Base-by-base conservation (phyloP, 37 sponge, comb jelly and placozoan genomes). In the Agelas oroides region DNA sequence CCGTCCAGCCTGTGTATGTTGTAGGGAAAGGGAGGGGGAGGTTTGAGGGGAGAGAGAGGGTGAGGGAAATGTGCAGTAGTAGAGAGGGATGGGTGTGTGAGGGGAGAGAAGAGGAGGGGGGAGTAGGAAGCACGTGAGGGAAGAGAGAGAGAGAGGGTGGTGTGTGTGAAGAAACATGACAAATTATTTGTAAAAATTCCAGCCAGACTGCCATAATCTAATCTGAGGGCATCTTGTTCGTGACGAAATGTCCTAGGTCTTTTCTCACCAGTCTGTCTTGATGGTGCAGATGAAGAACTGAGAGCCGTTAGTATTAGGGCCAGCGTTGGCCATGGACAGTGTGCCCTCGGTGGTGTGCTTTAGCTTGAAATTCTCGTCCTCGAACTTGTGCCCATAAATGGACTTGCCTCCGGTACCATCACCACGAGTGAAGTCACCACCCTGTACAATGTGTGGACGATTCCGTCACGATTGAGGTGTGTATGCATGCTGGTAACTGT, bases 341-440 rank as follows among this genome's bases (percentile, higher is more conserved):
- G 78, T 79, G 13, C 92, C 92, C 18, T 25, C 71, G 1, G 91
- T 91, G 36, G 90, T 90, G 75, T 96, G 96, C 81, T 87, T 96
- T 60, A 96, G 83, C 16, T 28, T 86, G 88, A 92, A 95, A 78
- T 92, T 89, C 77, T 95, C 93, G 72, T 95, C 96, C 24, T 67
- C 86, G 66, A 95, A 95, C 76, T 88, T 91, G 14, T 82, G 68
- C 0, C 91, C 95, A 73, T 95, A 95, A 73, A 95, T 95, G 54
- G 89, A 88, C 74, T 85, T 91, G 39, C 95, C 95, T 3, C 95
- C 95, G 19, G 95, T 95, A 24, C 91, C 91, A 24, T 91, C 56
- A 20, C 77, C 70, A 15, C 71, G 65, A 31, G 91, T 85, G 76
- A 91, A 91, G 77, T 91, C 91, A 23, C 73, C 73, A 40, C 53